Conservation (phyloP, 2,797 vertebrate genomes). For the Phaenicophaeus curvirostris region DNA sequence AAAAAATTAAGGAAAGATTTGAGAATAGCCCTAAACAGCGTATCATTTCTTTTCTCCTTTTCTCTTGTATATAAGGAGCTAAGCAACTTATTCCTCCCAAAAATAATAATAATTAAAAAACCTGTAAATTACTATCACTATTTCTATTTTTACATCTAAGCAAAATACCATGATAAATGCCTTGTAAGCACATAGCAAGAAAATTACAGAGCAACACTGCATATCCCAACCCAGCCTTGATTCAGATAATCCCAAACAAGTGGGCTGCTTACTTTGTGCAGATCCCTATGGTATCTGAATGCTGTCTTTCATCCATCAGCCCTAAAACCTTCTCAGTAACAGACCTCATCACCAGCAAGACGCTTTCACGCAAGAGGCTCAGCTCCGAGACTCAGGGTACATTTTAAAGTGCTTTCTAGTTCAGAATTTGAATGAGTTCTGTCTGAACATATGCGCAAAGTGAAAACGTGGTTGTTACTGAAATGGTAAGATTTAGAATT, state of each 20-base stretch:
- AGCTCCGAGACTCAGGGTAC: neutral
- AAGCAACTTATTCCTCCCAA: neutral
- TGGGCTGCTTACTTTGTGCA: neutral
- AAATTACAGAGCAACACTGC: neutral
- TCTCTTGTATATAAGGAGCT: neutral
- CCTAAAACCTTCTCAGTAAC: neutral
- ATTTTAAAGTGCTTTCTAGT: neutral
- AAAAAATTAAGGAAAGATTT: neutral
- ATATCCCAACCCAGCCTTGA: neutral
- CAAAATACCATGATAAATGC: neutral
- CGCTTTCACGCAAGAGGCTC: neutral
- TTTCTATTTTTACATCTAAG: conserved; percentile 20
- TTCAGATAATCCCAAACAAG: neutral
- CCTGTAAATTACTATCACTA: neutral
- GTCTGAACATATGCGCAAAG: accelerated
- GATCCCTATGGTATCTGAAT: neutral
- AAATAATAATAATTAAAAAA: neutral
- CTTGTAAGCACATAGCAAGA: neutral
- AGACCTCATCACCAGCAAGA: neutral
- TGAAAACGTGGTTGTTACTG: neutral
- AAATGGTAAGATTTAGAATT: neutral
- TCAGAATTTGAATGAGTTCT: neutral
- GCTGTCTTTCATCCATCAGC: neutral
- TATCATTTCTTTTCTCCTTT: neutral
- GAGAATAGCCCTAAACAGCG: neutral